Evolutionary conservation across 2,797 vertebrate genomes (phyloP).

Genomic region (Acanthurus leucopareius): DNA sequence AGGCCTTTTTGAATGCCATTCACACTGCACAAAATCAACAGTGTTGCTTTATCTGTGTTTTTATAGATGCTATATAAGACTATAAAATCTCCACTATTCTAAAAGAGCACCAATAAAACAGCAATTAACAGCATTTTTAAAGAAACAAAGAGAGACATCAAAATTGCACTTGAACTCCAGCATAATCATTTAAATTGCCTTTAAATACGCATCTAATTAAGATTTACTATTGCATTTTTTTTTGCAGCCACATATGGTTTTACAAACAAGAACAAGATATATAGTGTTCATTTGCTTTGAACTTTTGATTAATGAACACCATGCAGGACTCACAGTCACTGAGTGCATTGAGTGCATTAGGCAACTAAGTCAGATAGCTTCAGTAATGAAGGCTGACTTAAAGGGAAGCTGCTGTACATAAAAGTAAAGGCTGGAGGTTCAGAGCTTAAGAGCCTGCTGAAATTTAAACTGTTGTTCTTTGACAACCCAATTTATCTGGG

Average conservation of each 20-base stretch:
- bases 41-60: constrained; percentile 39
- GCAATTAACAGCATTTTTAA: constrained; percentile 37
- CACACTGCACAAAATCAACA: constrained; percentile 4
- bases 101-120: constrained; percentile 40
- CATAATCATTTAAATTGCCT: constrained; percentile 16
- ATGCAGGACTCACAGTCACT: constrained; percentile 28
- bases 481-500: constrained; percentile 7
- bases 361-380: constrained; percentile 12
- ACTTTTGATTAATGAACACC: constrained; percentile 42
- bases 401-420: constrained; percentile 13
- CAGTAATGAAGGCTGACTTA: constrained; percentile 8
- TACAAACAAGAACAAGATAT: constrained; percentile 31
- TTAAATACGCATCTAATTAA: constrained; percentile 44
- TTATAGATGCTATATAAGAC: constrained; percentile 39
- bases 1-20: constrained; percentile 21
- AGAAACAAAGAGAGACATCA: constrained; percentile 33
- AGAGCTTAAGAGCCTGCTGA: background rate
- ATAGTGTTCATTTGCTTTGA: constrained; percentile 40
- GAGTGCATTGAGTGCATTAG: constrained; percentile 2
- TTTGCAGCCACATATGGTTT: constrained; percentile 29
- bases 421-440: constrained; percentile 16
- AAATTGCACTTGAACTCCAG: constrained; percentile 21
- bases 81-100: constrained; percentile 39
- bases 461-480: constrained; percentile 16
- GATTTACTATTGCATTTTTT: constrained; percentile 42